These are phyloP conservation scores for Edolisoma coerulescens DNA, from an alignment of 2,113 vertebrate genomes.

Conservation along the genomic window DNA sequence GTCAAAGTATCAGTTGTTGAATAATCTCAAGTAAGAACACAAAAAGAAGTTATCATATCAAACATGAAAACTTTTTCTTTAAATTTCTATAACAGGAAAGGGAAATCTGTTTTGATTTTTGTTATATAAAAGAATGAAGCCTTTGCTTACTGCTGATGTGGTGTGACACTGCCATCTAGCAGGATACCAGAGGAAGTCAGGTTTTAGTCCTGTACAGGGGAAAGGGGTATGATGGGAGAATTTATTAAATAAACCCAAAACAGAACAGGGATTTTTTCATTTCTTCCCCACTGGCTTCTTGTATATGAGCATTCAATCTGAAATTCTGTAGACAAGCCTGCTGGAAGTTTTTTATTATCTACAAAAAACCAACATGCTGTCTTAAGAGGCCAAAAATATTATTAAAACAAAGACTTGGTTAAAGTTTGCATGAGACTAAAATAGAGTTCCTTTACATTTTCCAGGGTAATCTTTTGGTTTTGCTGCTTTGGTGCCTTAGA, in stretches of 20 bases:
- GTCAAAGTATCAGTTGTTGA: neutral
- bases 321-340: neutral
- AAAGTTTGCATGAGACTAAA: neutral
- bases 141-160: neutral
- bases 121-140: neutral
- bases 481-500: neutral
- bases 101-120: neutral
- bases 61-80: neutral
- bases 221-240: neutral
- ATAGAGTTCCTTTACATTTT: neutral
- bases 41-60: neutral
- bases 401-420: neutral
- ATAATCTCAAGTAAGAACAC: neutral
- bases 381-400: neutral
- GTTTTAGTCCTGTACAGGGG: neutral
- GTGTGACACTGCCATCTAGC: slow-evolving; percentile 10
- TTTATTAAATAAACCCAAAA: neutral
- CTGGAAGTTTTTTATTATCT: neutral
- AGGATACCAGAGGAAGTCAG: neutral
- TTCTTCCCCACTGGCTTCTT: neutral
- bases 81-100: neutral
- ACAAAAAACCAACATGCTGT: neutral
- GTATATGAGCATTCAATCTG: neutral
- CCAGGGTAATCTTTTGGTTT: neutral
- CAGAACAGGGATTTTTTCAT: neutral